A percentile compares a stretch with the other conserved stretches of the same genome.
phyloP scores from a whole-genome alignment of 2,888 invertebrate genomes.

The Chrysodeixis includens region DNA sequence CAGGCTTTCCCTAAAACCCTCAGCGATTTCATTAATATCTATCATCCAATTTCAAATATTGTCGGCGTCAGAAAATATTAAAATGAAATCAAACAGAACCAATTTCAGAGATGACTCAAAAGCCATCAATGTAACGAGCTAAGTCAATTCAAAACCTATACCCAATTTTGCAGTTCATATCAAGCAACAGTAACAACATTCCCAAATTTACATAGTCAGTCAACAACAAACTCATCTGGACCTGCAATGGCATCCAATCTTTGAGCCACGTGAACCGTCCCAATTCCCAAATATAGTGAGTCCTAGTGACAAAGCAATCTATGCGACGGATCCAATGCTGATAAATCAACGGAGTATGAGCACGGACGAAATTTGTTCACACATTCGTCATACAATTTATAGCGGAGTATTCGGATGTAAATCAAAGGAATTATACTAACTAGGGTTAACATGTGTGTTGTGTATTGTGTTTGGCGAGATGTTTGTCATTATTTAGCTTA shows the following conservation, averaged over 20 bases:
- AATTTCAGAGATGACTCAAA: neutral
- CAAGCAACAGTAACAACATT: neutral
- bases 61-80: too few relatives aligned
- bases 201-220: neutral
- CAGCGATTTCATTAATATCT: too few relatives aligned
- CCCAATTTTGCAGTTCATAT: neutral
- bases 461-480: neutral
- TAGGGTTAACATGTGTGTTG: neutral
- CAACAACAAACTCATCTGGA: constrained; percentile 33
- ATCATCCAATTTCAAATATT: too few relatives aligned
- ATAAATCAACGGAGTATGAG: constrained; percentile 43
- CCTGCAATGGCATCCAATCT: constrained; percentile 29
- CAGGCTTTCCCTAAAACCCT: too few relatives aligned
- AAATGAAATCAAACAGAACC: too few relatives aligned
- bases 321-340: constrained; percentile 33
- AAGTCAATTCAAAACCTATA: neutral
- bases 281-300: constrained; percentile 54
- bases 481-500: neutral
- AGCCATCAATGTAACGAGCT: neutral
- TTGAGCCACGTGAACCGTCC: constrained; percentile 40
- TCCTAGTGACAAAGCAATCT: constrained; percentile 35
- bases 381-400: constrained; percentile 60
- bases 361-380: constrained; percentile 50
- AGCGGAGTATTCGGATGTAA: constrained; percentile 35
- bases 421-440: constrained; percentile 44